phyloP scores from a whole-genome alignment of 2,113 vertebrate species.

The Tinamus guttatus region DNA sequence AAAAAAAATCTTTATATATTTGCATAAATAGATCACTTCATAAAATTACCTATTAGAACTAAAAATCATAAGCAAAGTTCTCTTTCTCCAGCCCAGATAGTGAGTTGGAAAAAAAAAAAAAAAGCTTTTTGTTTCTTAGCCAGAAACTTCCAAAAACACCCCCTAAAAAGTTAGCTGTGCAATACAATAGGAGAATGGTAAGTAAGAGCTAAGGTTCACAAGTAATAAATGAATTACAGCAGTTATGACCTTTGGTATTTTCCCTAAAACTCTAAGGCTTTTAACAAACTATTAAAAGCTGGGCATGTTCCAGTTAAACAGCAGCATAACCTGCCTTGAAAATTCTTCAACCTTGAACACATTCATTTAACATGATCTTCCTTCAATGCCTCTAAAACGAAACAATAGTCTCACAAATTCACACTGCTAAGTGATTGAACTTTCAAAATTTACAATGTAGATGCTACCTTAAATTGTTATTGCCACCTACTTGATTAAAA shows the following conservation, averaged over 20 bases:
- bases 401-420: neutral
- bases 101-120: neutral
- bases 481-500: neutral
- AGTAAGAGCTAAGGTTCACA: neutral
- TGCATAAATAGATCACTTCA: neutral
- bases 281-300: neutral
- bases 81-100: neutral
- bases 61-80: neutral
- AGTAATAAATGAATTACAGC: neutral
- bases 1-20: neutral
- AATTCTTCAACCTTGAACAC: neutral
- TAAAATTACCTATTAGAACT: accelerated
- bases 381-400: neutral
- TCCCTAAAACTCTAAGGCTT: neutral
- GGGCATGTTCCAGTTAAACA: neutral
- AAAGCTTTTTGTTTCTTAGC: neutral
- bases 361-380: too few relatives aligned
- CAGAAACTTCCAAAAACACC: neutral
- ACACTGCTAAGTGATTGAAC: neutral
- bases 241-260: neutral
- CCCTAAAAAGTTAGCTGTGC: neutral
- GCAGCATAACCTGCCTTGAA: neutral
- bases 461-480: neutral
- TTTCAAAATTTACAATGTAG: neutral
- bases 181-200: neutral